Conservation (phyloP, 64 coral and sea anemone genomes). For the Montipora efflorescens region DNA sequence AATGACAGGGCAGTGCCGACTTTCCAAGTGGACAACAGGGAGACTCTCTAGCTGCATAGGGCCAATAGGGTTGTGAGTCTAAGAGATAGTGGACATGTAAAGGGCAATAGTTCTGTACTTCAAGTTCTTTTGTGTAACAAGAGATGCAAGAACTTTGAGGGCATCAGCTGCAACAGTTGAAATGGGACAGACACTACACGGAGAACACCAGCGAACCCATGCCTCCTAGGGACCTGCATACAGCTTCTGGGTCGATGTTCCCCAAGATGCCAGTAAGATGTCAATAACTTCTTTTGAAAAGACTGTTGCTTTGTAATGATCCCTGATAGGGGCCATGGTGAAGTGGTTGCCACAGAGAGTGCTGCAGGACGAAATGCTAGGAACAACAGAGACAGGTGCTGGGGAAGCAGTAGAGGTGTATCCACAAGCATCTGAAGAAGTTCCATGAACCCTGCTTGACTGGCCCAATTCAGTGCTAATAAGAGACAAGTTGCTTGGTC, state of each 20-base stretch:
- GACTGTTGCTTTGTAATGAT: not conserved
- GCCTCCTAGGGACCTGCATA: no score
- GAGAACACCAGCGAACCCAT: not conserved
- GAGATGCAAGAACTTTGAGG: no score
- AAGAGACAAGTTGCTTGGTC: conserved; percentile 39
- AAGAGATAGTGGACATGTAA: conserved; percentile 12
- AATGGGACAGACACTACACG: no score
- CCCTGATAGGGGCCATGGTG: not conserved
- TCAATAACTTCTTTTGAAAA: not conserved
- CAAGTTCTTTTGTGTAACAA: not conserved
- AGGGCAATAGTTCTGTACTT: conserved; percentile 33
- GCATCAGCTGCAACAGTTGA: no score
- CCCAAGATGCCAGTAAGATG: no score
- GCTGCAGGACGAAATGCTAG: conserved; percentile 25
- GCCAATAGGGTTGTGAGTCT: conserved; percentile 10
- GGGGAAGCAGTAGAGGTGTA: conserved; percentile 30
- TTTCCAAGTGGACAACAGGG: not conserved
- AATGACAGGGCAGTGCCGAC: no score
- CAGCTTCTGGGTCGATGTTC: no score
- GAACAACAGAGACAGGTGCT: not conserved
- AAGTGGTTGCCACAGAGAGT: not conserved
- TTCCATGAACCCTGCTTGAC: conserved; percentile 49
- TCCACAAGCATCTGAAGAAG: conserved; percentile 29
- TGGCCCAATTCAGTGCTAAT: conserved; percentile 42
- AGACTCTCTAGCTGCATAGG: conserved; percentile 5